Evolutionary conservation across 2,888 invertebrate genomes (phyloP), one percentile per base, ranked within the genome.

Genomic region (Lasioglossum malachurum): DNA sequence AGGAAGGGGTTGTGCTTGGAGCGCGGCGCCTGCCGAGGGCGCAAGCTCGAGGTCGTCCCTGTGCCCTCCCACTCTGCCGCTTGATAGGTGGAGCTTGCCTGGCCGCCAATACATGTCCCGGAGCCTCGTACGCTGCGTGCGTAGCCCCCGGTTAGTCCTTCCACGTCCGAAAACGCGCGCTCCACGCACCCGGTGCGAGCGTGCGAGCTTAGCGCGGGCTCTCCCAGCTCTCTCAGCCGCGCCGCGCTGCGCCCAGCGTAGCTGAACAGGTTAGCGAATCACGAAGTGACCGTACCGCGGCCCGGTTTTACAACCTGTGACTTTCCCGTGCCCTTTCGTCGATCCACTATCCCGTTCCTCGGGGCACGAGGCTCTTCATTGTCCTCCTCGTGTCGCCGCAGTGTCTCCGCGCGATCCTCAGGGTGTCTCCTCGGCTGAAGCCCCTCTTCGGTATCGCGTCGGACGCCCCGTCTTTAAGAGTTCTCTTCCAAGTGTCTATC

Each of bases 61-160:
- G 89, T 88, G 90, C 90, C 94, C 93, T 93, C 94, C 94, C 92
- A 93, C 94, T 91, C 89, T 91, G 91, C 71, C 85, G 80, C 79
- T 87, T 83, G 92, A 93, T 93, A 93, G 95, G 95, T 93, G 94
- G 95, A 94, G 95, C 94, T 93, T 94, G 91, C 88, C 87, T 89
- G 87, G 87, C 90, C 90, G 93, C 93, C 94, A 94, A 94, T 95
- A 94, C 94, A 94, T 94, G 91, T 94, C 91, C 94, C 91, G 92
- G 88, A 71, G 71, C 83, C 53, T 64, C 60, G 82, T 84, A 84
- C 87, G 84, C 81, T 89, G 80, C 82, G 89, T 76, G 88, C 90
- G 90, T 88, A 85, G 80, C 69, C 74, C 81, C 82, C 89, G 87
- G 92, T 94, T 94, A 94, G 94, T 94, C 93, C 94, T 92, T 93